Base-by-base conservation (phyloP, 1,140 invertebrate species). In the Drosophila murphyi region DNA sequence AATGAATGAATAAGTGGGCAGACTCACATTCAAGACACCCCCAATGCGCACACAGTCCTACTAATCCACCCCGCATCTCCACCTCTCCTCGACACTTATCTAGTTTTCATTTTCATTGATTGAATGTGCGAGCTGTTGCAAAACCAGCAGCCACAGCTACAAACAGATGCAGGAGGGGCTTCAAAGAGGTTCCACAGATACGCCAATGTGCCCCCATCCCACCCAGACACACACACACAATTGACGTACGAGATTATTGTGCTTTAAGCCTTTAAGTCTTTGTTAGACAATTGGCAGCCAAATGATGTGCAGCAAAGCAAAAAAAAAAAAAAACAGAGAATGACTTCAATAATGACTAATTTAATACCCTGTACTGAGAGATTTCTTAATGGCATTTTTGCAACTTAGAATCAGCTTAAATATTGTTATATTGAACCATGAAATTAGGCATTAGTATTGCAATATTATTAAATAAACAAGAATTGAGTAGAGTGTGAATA, bases 191-290 rank as follows among this genome's bases (percentile, higher is more conserved):
- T 62, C 20, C 28, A 37, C 31, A 37, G 55, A 20, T n/a, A 31
- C 3, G 29, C 50, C 12, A 12, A 12, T 12, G 12, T 12, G 12
- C 12, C 12, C 12, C 12, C 12, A 31, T 2, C n/a, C 2, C 47
- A 35, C 31, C 20, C 20, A 20, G 20, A 20, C n/a, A 51, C 41
- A 35, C n/a, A n/a, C 75, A 57, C 57, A 56, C 73, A 70, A 82
- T 79, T 72, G 68, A 62, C 82, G 78, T 67, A 76, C 50, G 67
- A 81, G 83, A 87, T 87, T 88, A 88, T 82, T 80, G 72, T 64
- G 79, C 85, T 88, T 89, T 88, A 88, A 88, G 80, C 85, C 80
- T 88, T 88, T 89, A 88, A 88, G 85, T 80, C 85, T 85, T 88
- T 89, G 85, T 89, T 88, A 83, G 80, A 89, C 80, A 89, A 82